Base-by-base conservation (phyloP, 2,113 vertebrate genomes). In the Pheucticus melanocephalus region DNA sequence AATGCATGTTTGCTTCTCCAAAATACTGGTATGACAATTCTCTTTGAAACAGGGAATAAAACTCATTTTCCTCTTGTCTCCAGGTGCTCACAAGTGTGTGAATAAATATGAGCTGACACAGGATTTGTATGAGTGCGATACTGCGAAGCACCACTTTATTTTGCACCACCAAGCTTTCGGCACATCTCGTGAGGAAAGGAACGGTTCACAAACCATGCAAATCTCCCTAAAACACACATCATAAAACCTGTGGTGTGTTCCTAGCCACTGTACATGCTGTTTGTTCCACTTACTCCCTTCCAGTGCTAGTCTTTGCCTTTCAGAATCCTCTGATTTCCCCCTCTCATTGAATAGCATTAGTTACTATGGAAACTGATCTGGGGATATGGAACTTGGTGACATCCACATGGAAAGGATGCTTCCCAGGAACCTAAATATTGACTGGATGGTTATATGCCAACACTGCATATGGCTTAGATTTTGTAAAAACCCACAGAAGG, bases 331-430 rank as follows among this genome's bases (percentile, higher is more conserved):
- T 83, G 80, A 39, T 88, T 95, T 88, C 40, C 66, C 53, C 68
- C 35, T 82, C 84, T 81, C 80, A 30, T 7, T 81, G 95, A 88
- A 88, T 50, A 30, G 72, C 37, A 31, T 53, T 84, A 39, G 90
- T 96, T 96, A 64, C 96, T 83, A 93, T 92, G 95, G 96, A 88
- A 96, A 97, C 94, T 12, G 64, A 59, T 81, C 88, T 86, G 48
- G 93, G 76, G 80, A 71, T 86, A 90, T 13, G 0, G 9, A 93
- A 81, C 64, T 75, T 48, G 28, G 82, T 93, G 87, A 86, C 69
- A 84, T 88, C 82, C 37, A 59, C 87, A 61, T 2, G 14, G 86
- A 83, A 89, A 45, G 72, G 86, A 92, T 88, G 90, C 76, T 95
- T 96, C 86, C 80, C 6, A 1, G 82, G 90, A 90, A 76, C 65